Evolutionary conservation across 2,888 invertebrate genomes (phyloP), one percentile per base, ranked within the genome.

Genomic region (Tetrapedia diversipes): DNA sequence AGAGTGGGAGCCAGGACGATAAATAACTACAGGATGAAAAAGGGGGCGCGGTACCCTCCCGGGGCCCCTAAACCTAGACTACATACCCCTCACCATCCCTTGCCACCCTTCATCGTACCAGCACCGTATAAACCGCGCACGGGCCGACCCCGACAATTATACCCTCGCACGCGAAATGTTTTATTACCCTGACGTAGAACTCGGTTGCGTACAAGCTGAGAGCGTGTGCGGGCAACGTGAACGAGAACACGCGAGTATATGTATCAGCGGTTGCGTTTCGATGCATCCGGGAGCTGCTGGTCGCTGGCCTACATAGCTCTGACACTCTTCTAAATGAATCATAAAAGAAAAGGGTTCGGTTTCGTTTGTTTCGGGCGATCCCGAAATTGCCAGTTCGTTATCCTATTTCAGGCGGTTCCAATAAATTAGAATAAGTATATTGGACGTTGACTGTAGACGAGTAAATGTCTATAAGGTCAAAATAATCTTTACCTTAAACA

Each of bases 1-100:
- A 82, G 83, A 81, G 77, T 78, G 76, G 81, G 82, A 82, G 83
- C 84, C 86, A 87, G 86, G 87, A 86, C 88, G 88, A 90, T 90
- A 90, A 90, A 90, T 90, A 90, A 89, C 90, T 87, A 88, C 89
- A 88, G 89, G 87, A 90, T 90, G 89, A 90, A 90, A 90, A 90
- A 89, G 89, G 90, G 90, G 90, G 90, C 86, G 88, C 87, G 86
- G 87, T 88, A 88, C 89, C 89, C 89, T 89, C 89, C 88, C 88
- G 90, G 90, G 90, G 89, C 88, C 89, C 90, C 89, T 89, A 90
- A 90, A 90, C 88, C 90, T 88, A 90, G 89, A 86, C 89, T 89
- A 86, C 85, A 87, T 79, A 82, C 77, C 80, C 83, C 85, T 82
- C 80, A 70, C 70, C 75, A 49, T 80, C 81, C 82, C 85, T 81